These are phyloP conservation scores for Lasius platythorax DNA, from an alignment of 2,888 invertebrate species.

Conservation along the genomic window DNA sequence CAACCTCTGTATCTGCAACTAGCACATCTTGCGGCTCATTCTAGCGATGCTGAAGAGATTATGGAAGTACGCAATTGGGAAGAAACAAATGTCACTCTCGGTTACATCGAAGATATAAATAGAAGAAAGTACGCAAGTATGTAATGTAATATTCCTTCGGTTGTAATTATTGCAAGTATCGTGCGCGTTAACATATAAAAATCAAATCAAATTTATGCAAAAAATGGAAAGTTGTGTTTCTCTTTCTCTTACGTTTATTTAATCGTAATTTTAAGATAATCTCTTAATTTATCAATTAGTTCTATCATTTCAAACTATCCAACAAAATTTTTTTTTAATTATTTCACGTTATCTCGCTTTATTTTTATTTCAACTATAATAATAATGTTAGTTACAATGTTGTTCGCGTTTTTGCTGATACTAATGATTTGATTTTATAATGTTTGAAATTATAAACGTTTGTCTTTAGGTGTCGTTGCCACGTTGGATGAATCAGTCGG, in stretches of 20 bases:
- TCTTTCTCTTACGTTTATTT: neutral
- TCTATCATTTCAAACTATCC: neutral
- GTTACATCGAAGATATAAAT: constrained; percentile 90
- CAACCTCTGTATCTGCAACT: constrained; percentile 93
- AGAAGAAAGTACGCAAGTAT: constrained; percentile 92
- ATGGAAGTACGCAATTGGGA: constrained; percentile 90
- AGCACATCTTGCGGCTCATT: constrained; percentile 93
- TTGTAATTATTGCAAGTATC: neutral
- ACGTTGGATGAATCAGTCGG: constrained; percentile 89
- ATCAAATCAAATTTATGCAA: neutral
- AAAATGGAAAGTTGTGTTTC: neutral
- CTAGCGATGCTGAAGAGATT: constrained; percentile 89
- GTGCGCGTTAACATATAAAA: neutral
- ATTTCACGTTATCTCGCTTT: neutral
- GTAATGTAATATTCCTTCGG: neutral
- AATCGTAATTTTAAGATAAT: neutral
- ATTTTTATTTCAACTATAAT: neutral
- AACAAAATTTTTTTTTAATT: neutral
- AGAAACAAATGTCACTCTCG: constrained; percentile 89
- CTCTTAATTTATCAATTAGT: neutral
- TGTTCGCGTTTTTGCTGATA: neutral
- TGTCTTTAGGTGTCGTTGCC: constrained; percentile 87
- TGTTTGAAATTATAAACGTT: neutral
- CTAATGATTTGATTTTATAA: neutral
- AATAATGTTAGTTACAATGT: neutral